Percentiles rank a stretch among this genome's conserved stretches.
These are phyloP conservation scores for Halcyon chelicuti DNA, from an alignment of 2,797 vertebrate genomes.

Conservation along the genomic window DNA sequence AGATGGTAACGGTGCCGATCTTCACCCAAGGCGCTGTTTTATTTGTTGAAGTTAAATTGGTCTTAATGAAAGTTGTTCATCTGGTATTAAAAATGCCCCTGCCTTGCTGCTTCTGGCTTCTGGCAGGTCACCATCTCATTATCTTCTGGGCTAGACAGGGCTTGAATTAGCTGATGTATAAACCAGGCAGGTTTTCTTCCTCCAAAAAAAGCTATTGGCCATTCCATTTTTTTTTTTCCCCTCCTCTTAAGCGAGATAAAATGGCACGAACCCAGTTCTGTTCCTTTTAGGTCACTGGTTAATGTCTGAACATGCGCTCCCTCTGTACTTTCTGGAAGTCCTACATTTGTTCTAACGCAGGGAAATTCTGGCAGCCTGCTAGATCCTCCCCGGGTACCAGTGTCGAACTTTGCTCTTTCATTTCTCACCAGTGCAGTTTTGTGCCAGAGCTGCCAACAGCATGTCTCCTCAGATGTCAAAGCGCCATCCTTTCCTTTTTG, in stretches of 20 bases:
- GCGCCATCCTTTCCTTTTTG: not conserved
- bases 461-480: not conserved
- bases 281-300: not conserved
- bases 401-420: not conserved
- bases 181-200: not conserved
- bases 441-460: not conserved
- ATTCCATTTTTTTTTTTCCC: not conserved
- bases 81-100: not conserved
- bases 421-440: not conserved
- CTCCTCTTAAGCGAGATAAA: not conserved
- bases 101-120: not conserved
- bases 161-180: not conserved
- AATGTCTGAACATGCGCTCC: not conserved
- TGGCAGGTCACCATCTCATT: not conserved
- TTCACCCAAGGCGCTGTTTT: not conserved
- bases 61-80: not conserved
- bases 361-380: not conserved
- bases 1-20: accelerated
- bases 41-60: not conserved
- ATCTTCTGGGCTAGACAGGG: not conserved
- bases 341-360: not conserved
- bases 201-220: not conserved
- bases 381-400: not conserved
- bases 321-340: not conserved
- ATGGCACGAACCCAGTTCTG: not conserved